These are phyloP conservation scores for Alloplasta piceator DNA, from an alignment of 2,888 invertebrate genomes.

Conservation along the genomic window DNA sequence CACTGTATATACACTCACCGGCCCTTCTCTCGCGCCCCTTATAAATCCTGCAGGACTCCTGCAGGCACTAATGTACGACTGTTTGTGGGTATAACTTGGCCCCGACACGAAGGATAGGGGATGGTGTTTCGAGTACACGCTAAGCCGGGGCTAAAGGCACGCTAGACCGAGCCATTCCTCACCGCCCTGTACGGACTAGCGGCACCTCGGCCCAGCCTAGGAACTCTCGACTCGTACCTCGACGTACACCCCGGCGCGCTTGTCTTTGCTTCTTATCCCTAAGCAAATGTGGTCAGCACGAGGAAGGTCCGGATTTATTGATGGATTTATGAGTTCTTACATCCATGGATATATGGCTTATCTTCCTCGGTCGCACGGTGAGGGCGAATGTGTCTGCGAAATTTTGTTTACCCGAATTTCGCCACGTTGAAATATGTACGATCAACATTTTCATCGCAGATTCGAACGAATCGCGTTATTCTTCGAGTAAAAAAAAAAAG, in stretches of 20 bases:
- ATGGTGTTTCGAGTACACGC: conserved; percentile 81
- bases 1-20: conserved; percentile 65
- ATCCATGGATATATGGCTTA: conserved; percentile 29
- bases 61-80: conserved; percentile 83
- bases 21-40: conserved; percentile 78
- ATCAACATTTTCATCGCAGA: no score
- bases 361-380: neutral
- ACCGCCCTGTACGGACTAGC: conserved; percentile 75
- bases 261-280: conserved; percentile 82
- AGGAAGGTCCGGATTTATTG: conserved; percentile 80
- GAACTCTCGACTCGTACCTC: conserved; percentile 47
- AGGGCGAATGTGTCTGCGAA: neutral
- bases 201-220: conserved; percentile 71
- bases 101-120: conserved; percentile 82
- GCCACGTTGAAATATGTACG: no score
- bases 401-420: no score
- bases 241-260: conserved; percentile 72
- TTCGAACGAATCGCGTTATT: no score
- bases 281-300: conserved; percentile 79
- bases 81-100: conserved; percentile 84
- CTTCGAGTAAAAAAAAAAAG: no score
- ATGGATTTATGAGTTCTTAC: conserved; percentile 77
- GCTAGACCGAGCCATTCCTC: conserved; percentile 83
- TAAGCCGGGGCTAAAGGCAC: conserved; percentile 82
- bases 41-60: conserved; percentile 83